Evolutionary conservation across 2,888 invertebrate species (phyloP).

Genomic region (Cosmia trapezina): DNA sequence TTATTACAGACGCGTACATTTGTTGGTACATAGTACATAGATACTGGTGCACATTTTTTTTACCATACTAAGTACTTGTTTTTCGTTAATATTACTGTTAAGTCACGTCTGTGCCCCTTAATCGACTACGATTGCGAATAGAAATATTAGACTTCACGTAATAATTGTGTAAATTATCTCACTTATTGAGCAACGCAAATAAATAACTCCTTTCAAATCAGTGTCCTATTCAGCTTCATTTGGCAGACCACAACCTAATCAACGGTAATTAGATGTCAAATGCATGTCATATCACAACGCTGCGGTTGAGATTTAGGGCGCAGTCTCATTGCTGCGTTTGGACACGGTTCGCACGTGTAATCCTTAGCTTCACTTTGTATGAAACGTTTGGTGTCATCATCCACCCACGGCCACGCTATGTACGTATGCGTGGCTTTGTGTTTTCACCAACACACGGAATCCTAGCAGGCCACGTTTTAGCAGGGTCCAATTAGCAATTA

Average conservation of each 20-base stretch:
- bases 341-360: not conserved
- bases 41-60: not conserved
- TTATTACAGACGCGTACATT: not conserved
- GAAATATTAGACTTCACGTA: not conserved
- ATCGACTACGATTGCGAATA: not conserved
- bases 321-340: conserved; percentile 7
- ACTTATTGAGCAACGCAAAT: not conserved
- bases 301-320: conserved; percentile 36
- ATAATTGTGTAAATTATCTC: not conserved
- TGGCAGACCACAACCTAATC: conserved; percentile 41
- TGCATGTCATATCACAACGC: conserved; percentile 34
- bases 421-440: not conserved
- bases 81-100: no score
- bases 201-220: conserved; percentile 20
- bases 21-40: not conserved
- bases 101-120: not conserved
- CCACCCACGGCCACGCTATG: not conserved
- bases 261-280: conserved; percentile 52
- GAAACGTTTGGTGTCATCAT: not conserved
- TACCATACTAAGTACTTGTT: not conserved
- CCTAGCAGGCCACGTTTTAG: not conserved
- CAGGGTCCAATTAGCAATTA: no score
- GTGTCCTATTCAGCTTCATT: conserved; percentile 22
- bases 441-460: not conserved
- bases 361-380: not conserved